Evolutionary conservation across 2,113 vertebrate genomes (phyloP).

Genomic region (Trematocara variabile): DNA sequence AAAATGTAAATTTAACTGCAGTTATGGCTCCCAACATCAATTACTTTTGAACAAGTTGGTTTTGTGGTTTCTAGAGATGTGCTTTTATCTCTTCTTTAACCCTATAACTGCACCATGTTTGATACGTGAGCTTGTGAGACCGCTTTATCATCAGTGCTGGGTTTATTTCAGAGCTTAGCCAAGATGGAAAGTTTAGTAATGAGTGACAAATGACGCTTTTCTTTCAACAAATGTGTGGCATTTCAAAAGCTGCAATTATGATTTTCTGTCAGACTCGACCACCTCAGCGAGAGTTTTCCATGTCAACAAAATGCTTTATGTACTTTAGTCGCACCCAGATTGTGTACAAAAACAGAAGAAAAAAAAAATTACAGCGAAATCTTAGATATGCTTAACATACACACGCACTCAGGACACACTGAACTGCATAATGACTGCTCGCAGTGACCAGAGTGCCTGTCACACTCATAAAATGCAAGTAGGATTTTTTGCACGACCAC

Average conservation of each 20-base stretch:
- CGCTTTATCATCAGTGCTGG: background rate
- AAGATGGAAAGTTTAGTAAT: background rate
- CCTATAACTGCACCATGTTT: background rate
- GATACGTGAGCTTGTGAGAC: background rate
- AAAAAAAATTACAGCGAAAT: background rate
- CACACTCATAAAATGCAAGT: background rate
- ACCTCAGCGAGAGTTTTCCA: background rate
- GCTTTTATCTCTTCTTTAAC: background rate
- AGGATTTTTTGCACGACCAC: background rate
- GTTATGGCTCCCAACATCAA: background rate
- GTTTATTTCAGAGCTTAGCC: background rate
- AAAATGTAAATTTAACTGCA: background rate
- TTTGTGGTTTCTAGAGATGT: background rate
- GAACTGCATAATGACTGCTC: background rate
- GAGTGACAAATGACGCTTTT: background rate
- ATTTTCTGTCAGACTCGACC: background rate
- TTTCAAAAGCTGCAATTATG: background rate
- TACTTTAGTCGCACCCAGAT: background rate
- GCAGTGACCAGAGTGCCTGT: background rate
- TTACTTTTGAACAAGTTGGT: background rate
- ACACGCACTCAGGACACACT: background rate
- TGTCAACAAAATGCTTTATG: background rate
- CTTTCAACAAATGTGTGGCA: background rate
- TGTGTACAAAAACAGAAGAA: background rate
- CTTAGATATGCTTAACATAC: background rate